Conservation (phyloP, 2,113 vertebrate genomes). For the Scartelaos histophorus region DNA sequence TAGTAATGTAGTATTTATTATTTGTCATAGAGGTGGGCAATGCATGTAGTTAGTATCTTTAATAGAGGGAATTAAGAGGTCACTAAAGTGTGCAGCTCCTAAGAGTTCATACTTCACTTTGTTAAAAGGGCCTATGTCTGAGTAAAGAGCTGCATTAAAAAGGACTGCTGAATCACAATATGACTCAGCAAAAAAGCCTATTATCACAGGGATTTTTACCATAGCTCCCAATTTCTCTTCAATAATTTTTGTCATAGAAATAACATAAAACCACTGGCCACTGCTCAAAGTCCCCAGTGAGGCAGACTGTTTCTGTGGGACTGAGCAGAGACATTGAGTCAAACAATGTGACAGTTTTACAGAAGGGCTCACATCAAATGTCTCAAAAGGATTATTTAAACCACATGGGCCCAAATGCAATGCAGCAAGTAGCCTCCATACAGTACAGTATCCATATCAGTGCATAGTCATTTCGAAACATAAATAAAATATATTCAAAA, state of each 20-base stretch:
- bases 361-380: not conserved
- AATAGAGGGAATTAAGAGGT: no score
- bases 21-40: no score
- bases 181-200: no score
- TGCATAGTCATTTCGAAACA: not conserved
- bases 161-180: no score
- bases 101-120: no score
- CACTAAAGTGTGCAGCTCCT: no score
- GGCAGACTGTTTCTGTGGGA: constrained; percentile 9
- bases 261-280: not conserved
- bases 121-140: no score
- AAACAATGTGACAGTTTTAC: constrained; percentile 13
- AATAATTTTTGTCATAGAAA: not conserved
- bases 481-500: not conserved
- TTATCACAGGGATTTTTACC: no score
- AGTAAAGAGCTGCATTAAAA: no score
- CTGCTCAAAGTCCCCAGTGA: constrained; percentile 1
- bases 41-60: no score
- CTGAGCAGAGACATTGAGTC: constrained; percentile 7
- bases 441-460: not conserved
- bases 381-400: not conserved
- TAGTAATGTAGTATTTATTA: no score
- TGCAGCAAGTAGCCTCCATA: not conserved
- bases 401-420: not conserved
- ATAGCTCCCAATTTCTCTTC: no score